Conservation (phyloP, 2,113 vertebrate species). For the Edolisoma coerulescens region DNA sequence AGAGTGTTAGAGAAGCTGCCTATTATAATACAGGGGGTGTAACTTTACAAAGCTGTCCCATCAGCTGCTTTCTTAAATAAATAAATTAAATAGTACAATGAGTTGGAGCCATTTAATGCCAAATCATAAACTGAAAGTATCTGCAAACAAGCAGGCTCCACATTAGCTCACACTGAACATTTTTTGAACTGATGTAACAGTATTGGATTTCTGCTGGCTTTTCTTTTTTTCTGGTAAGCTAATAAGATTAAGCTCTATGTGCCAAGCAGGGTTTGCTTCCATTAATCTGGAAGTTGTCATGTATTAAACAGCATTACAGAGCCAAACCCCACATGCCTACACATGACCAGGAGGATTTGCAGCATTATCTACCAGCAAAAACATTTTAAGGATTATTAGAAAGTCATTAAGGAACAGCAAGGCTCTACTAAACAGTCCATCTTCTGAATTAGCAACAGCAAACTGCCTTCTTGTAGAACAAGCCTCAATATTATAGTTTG, state of each 20-base stretch:
- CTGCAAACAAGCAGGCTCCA: background rate
- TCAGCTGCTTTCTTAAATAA: background rate
- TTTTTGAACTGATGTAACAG: background rate
- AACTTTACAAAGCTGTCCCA: background rate
- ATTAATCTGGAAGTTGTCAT: slow-evolving; percentile 24
- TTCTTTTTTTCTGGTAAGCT: background rate
- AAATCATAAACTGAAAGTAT: background rate
- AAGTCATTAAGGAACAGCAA: background rate
- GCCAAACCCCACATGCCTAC: background rate
- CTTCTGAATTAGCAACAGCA: background rate
- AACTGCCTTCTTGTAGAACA: background rate
- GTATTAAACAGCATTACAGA: slow-evolving; percentile 21
- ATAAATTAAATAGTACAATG: background rate
- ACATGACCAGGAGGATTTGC: background rate
- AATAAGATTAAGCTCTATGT: slow-evolving; percentile 21
- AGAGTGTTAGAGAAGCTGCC: background rate
- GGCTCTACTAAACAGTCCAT: background rate
- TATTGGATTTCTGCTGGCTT: slow-evolving; percentile 9
- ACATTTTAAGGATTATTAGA: slow-evolving; percentile 16
- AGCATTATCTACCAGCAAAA: background rate
- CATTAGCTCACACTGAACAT: background rate
- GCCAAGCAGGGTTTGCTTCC: slow-evolving; percentile 26
- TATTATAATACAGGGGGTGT: background rate
- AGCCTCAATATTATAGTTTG: background rate
- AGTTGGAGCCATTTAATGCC: background rate